Evolutionary conservation across 1,140 invertebrate genomes (phyloP).

Genomic region (Frieseomelitta varia): DNA sequence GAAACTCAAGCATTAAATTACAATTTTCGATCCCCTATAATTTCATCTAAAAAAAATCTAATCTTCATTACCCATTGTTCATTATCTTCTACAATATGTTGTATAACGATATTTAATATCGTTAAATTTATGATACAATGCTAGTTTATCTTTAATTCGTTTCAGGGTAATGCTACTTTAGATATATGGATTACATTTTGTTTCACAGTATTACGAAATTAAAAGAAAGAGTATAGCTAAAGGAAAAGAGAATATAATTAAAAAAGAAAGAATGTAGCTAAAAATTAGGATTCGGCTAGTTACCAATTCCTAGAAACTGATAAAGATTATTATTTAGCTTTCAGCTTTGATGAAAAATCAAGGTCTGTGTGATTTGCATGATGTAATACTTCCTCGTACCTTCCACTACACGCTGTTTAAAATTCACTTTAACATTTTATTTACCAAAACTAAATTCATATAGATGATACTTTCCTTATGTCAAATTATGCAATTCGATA

Average conservation of each 20-base stretch:
- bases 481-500: not conserved
- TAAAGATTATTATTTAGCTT: not conserved
- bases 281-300: not conserved
- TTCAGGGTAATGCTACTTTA: not conserved
- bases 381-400: not conserved
- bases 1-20: too few relatives aligned
- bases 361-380: not conserved
- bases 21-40: too few relatives aligned
- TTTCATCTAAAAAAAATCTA: too few relatives aligned
- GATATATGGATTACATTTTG: not conserved
- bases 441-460: not conserved
- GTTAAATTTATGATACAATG: too few relatives aligned
- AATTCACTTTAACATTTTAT: not conserved
- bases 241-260: too few relatives aligned
- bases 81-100: too few relatives aligned
- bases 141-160: not conserved
- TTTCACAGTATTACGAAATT: not conserved
- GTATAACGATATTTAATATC: too few relatives aligned
- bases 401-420: not conserved
- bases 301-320: not conserved
- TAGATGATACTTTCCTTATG: not conserved
- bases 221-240: not conserved
- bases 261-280: not conserved
- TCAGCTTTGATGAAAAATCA: not conserved
- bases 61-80: too few relatives aligned